Percentiles rank a stretch among this genome's conserved stretches.
These are phyloP conservation scores for Drosophila quadrilineata DNA, from an alignment of 1,140 invertebrate species.

Conservation along the genomic window DNA sequence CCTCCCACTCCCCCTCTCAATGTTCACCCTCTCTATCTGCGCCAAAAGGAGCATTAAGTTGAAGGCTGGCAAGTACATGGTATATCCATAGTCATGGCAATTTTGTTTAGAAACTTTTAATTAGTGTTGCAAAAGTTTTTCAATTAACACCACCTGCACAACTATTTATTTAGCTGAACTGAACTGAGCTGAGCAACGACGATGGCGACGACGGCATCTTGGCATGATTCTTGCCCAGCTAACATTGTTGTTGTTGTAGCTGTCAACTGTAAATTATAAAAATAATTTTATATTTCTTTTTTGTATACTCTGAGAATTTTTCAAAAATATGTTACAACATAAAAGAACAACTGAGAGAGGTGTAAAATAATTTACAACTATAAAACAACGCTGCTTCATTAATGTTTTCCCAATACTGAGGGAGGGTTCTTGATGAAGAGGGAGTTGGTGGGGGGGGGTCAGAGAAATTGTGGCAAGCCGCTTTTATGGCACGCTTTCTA, in stretches of 20 bases:
- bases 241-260: conserved; percentile 38
- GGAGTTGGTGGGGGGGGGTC: too few relatives aligned
- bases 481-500: conserved; percentile 63
- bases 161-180: conserved; percentile 79
- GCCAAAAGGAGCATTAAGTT: too few relatives aligned
- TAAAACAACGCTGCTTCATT: conserved; percentile 24
- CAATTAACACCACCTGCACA: conserved; percentile 81
- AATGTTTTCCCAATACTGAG: conserved; percentile 5
- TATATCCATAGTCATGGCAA: conserved; percentile 55
- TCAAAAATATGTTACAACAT: conserved; percentile 30
- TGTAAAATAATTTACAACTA: conserved; percentile 54
- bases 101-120: conserved; percentile 81
- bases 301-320: conserved; percentile 7
- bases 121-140: conserved; percentile 81
- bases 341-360: background rate
- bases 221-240: conserved; percentile 29
- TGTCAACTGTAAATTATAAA: conserved; percentile 79
- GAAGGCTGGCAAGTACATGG: background rate
- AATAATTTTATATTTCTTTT: conserved; percentile 61
- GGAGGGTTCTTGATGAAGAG: too few relatives aligned
- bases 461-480: conserved; percentile 53
- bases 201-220: conserved; percentile 30
- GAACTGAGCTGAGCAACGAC: too few relatives aligned
- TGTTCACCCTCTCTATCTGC: too few relatives aligned
- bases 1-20: too few relatives aligned